Percentiles rank a stretch among this genome's conserved stretches.
Evolutionary conservation across 2,888 invertebrate species (phyloP).

Genomic region (Eretmocerus hayati): DNA sequence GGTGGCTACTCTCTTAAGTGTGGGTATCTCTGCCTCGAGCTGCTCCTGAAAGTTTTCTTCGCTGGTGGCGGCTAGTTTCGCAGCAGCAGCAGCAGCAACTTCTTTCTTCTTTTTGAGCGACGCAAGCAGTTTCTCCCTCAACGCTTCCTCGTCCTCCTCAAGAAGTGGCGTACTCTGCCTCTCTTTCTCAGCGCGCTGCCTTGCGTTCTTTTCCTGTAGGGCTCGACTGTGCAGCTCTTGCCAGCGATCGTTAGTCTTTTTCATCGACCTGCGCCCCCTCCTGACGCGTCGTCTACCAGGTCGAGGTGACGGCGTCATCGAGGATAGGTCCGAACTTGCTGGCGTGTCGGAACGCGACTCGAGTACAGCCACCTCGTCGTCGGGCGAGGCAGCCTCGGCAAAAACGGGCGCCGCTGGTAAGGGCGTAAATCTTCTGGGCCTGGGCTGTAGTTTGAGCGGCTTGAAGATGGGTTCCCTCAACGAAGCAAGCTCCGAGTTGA

Average conservation of each 20-base stretch:
- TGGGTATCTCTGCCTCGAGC: neutral
- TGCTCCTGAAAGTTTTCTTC: neutral
- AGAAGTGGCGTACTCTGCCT: no score
- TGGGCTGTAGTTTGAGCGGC: conserved; percentile 30
- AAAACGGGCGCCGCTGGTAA: conserved; percentile 26
- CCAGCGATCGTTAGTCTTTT: neutral
- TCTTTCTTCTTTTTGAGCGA: conserved; percentile 32
- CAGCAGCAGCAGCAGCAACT: neutral
- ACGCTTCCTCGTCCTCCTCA: conserved; percentile 42
- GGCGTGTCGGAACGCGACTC: neutral
- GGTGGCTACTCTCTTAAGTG: neutral
- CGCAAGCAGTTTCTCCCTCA: conserved; percentile 38
- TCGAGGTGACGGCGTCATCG: neutral
- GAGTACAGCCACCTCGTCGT: neutral
- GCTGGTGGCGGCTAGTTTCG: neutral
- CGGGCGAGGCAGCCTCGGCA: no score
- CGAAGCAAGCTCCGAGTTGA: neutral
- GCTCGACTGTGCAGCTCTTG: neutral
- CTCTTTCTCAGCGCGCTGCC: conserved; percentile 23
- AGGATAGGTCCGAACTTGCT: neutral
- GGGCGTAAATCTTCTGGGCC: conserved; percentile 28
- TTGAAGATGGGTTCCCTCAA: conserved; percentile 27
- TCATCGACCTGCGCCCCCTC: neutral
- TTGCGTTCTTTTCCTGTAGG: neutral
- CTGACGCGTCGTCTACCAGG: neutral